Percentiles rank a stretch among this genome's conserved stretches.
Evolutionary conservation across 1,140 invertebrate species (phyloP).

Genomic region (Battus philenor): DNA sequence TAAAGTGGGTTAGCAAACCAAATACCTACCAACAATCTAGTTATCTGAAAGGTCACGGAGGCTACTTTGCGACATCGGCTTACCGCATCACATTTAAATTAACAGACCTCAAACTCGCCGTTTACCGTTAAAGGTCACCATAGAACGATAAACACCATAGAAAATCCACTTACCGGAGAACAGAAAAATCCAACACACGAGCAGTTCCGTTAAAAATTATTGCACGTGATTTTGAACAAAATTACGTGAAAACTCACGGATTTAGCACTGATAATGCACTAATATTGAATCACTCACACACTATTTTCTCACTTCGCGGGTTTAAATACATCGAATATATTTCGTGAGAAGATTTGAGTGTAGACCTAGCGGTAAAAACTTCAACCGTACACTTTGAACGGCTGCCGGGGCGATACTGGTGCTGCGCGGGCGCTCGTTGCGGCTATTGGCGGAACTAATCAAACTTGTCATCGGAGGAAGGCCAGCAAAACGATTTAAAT

Average conservation of each 20-base stretch:
- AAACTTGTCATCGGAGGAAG: conserved; percentile 17
- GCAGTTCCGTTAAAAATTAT: conserved; percentile 39
- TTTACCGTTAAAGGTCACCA: conserved; percentile 35
- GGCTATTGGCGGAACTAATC: conserved; percentile 26
- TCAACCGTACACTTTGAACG: conserved; percentile 26
- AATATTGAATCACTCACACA: conserved; percentile 32
- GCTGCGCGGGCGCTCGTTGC: conserved; percentile 23
- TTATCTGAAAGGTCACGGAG: conserved; percentile 8
- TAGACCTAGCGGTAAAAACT: conserved; percentile 17
- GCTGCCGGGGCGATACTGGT: conserved; percentile 36
- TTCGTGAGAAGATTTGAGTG: conserved; percentile 46
- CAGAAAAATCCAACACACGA: conserved; percentile 35
- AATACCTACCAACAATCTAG: conserved; percentile 4
- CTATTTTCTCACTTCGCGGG: conserved; percentile 40
- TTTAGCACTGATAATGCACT: conserved; percentile 19
- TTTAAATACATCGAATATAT: conserved; percentile 39
- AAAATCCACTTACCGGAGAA: conserved; percentile 51
- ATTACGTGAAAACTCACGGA: conserved; percentile 44
- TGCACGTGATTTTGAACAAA: conserved; percentile 43
- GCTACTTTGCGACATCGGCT: conserved; percentile 11
- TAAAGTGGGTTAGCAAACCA: too few species aligned
- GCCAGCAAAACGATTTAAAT: conserved; percentile 20
- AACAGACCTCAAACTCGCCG: conserved; percentile 20
- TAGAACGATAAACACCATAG: conserved; percentile 40
- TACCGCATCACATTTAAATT: conserved; percentile 18